These are phyloP conservation scores for Hipparchia semele DNA, from an alignment of 2,888 invertebrate genomes.

Conservation along the genomic window DNA sequence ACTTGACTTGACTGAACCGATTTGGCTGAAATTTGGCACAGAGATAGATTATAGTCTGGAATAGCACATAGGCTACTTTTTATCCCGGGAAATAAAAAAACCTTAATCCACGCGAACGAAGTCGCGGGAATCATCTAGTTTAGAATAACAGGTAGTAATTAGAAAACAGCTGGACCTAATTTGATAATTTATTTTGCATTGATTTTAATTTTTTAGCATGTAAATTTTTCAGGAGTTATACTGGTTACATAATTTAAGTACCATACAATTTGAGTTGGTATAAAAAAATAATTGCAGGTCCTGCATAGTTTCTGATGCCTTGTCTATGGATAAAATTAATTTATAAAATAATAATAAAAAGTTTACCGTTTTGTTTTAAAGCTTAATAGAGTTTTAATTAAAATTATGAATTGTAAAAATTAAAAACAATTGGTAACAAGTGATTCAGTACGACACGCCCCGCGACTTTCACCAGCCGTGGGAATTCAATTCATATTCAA, in stretches of 20 bases:
- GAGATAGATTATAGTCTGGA: too few species aligned
- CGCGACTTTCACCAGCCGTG: slow-evolving; percentile 42
- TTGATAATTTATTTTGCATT: slow-evolving; percentile 16
- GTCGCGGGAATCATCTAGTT: too few species aligned
- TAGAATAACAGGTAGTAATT: slow-evolving; percentile 1
- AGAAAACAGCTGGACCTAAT: slow-evolving; percentile 13
- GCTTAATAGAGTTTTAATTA: slow-evolving; percentile 21
- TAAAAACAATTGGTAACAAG: slow-evolving; percentile 34
- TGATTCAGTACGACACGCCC: slow-evolving; percentile 20
- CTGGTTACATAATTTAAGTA: slow-evolving; percentile 18
- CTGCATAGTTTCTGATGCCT: background rate
- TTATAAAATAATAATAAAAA: background rate
- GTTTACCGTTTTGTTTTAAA: background rate
- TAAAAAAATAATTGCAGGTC: slow-evolving; percentile 10
- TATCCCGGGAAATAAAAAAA: too few species aligned
- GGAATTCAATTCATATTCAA: slow-evolving; percentile 42
- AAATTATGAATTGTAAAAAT: slow-evolving; percentile 30
- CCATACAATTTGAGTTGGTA: background rate
- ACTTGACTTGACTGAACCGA: too few species aligned
- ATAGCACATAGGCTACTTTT: too few species aligned
- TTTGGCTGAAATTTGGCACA: too few species aligned
- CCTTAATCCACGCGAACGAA: too few species aligned
- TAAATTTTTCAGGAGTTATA: slow-evolving; percentile 10
- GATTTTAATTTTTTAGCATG: slow-evolving; percentile 8
- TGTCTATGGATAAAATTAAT: background rate